Conservation (phyloP, 2,113 vertebrate genomes). For the Carlito syrichta region DNA sequence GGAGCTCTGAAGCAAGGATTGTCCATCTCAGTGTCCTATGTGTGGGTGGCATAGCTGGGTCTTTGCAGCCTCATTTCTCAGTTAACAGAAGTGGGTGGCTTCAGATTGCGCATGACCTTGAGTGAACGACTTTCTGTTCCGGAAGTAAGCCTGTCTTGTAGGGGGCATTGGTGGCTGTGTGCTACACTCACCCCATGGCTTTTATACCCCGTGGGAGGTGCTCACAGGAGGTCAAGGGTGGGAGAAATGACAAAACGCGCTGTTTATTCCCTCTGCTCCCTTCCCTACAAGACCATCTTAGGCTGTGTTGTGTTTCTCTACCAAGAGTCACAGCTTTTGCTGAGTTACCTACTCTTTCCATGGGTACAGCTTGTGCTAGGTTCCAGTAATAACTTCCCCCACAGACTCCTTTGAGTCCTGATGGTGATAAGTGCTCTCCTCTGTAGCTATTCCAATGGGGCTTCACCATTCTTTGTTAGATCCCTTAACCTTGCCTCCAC, state of each 20-base stretch:
- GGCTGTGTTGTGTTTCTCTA: neutral
- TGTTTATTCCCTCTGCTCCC: neutral
- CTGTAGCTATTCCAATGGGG: neutral
- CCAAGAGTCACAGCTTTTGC: neutral
- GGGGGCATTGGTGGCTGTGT: neutral
- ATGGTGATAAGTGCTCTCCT: neutral
- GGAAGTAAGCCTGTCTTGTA: neutral
- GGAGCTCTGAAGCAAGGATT: neutral
- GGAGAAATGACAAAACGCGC: too few relatives aligned
- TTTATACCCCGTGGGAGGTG: neutral
- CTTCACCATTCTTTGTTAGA: neutral
- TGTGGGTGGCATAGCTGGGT: neutral
- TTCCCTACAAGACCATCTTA: neutral
- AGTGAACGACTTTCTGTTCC: neutral
- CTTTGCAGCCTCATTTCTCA: too few relatives aligned
- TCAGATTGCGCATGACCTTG: neutral
- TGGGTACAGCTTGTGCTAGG: too few relatives aligned
- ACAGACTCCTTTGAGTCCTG: too few relatives aligned
- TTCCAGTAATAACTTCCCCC: neutral
- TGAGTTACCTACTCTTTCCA: neutral
- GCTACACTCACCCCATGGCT: neutral
- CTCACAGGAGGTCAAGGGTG: neutral
- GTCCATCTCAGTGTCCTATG: neutral
- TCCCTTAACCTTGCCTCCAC: neutral
- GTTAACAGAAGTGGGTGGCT: neutral